Base-by-base conservation (phyloP, 2,113 vertebrate species). In the Solenodon paradoxus region DNA sequence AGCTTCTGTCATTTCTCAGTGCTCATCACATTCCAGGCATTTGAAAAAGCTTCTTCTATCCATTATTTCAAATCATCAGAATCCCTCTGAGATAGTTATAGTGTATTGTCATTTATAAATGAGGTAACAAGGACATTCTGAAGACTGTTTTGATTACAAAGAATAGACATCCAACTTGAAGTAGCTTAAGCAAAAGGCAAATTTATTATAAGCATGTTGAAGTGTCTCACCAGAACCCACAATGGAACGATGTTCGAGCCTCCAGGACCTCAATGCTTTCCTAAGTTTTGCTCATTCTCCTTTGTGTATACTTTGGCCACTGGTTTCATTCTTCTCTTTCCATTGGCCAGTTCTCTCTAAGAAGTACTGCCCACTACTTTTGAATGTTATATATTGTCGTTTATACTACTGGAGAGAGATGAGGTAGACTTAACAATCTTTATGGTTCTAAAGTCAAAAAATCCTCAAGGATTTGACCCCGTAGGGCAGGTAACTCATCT, bases 111-210 rank as follows among this genome's bases (percentile, higher is more conserved):
- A 77, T 87, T 57, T 69, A 64, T 75, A 75, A 57, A 35, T 77
- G 64, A 90, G 28, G 69, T 63, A 92, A 91, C 69, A 26, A 30
- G 6, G 64, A 2, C 45, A 15, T 77, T 57, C 17, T 42, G 22
- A 59, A 20, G 7, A 61, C 59, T 9, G 11, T n/a, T 92, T 86
- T 55, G 74, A 64, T 96, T 89, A 57, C 82, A 69, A 92, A 84
- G 42, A 68, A 53, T 63, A 88, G 45, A 89, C 2, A 88, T 5
- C 20, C 30, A 72, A 61, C 24, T n/a, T 88, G 63, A 91, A 86
- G 35, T 59, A 45, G 42, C 77, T 53, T 66, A 74, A 88, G 82
- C 19, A 74, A 91, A 90, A 90, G 63, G 75, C 69, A 82, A 15
- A 79, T 79, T 53, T 80, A n/a, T 83, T 30, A 35, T 42, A 66